Evolutionary conservation across 2,113 vertebrate species (phyloP), one percentile per base, ranked within the genome.

Genomic region (Colistium nudipinnis): DNA sequence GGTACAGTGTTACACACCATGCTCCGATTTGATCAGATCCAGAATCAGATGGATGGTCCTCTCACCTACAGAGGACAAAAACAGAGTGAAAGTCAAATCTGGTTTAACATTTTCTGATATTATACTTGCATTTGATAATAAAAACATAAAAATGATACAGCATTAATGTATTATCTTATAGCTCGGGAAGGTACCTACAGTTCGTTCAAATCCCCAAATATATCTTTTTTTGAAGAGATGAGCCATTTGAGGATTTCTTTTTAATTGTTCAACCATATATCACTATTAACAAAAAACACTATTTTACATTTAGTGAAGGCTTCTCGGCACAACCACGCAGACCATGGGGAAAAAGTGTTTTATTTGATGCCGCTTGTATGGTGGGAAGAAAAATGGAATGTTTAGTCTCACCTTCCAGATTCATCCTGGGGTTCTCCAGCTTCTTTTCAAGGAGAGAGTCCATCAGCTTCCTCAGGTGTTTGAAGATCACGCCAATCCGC

Each of bases 401-500:
- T 0, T 14, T 56, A 28, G 0, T 0, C 67, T 91, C 95, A 99
- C 98, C 96, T 95, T 98, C 95, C 62, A 98, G 93, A 19, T 93
- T 94, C 93, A 97, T 95, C 87, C 95, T 95, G 1, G 98, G 97
- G 81, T 98, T 96, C 89, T 96, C 94, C 74, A 99, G 93, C 77
- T 99, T 99, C 90, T 94, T 94, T 77, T 95, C 95, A 55, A 99
- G 91, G 77, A 99, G 90, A 28, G 93, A 95, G 60, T 99, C 97
- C 78, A 99, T 96, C 54, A 99, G 95, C 73, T 93, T 90, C 83
- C 98, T 93, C 54, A 99, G 87, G 49, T 98, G 96, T 84, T 99
- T 99, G 85, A 99, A 99, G 91, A 99, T 98, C 44, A 99, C 97
- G 0, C 96, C 97, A 19, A 99, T 98, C 75, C 98, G 94, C 4